A percentile compares a stretch with the other conserved stretches of the same genome.
Evolutionary conservation across 2,113 vertebrate genomes (phyloP).

Genomic region (Oryctolagus cuniculus): DNA sequence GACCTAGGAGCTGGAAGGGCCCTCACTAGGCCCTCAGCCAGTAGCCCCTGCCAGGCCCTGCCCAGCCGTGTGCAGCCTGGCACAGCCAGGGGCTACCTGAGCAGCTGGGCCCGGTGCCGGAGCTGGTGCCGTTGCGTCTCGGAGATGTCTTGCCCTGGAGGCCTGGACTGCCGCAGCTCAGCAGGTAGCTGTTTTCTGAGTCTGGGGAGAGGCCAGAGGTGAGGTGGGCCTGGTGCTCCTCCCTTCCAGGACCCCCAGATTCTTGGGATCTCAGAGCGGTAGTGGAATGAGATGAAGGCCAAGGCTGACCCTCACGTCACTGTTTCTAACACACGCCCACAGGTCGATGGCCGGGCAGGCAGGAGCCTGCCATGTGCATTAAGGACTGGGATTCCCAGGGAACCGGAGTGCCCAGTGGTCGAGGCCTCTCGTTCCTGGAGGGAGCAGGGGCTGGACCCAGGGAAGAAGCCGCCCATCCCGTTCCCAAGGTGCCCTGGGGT

Average conservation of each 20-base stretch:
- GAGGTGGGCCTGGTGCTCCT: background rate
- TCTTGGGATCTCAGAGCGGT: background rate
- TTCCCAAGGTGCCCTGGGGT: background rate
- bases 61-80: rapidly evolving
- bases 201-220: slow-evolving; percentile 86
- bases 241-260: background rate
- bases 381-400: no score
- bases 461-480: background rate
- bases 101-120: slow-evolving; percentile 87
- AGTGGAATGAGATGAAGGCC: background rate
- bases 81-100: slow-evolving; percentile 87
- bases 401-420: background rate
- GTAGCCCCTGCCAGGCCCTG: rapidly evolving
- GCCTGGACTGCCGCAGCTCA: slow-evolving; percentile 94
- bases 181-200: slow-evolving; percentile 94
- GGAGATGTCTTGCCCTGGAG: slow-evolving; percentile 89
- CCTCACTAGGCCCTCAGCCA: rapidly evolving
- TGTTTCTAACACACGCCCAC: background rate
- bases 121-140: slow-evolving; percentile 89
- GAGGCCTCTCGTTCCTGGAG: background rate
- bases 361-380: background rate
- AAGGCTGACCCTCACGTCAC: background rate
- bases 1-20: rapidly evolving
- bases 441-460: background rate
- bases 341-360: no score